Conservation (phyloP, 2,797 vertebrate genomes). For the Poliocrania exsul region DNA sequence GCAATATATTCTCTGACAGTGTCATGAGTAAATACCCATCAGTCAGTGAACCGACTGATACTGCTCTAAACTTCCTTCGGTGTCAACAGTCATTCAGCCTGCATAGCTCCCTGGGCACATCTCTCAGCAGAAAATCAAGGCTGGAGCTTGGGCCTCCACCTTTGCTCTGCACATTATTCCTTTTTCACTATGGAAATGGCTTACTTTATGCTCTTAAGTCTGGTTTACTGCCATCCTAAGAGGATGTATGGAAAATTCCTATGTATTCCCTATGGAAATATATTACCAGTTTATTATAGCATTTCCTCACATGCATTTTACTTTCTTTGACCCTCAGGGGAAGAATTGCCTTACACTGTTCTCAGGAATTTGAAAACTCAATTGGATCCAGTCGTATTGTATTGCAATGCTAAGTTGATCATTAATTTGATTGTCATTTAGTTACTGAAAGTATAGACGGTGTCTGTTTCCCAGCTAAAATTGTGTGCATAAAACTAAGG, state of each 20-base stretch:
- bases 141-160: neutral
- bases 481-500: neutral
- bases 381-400: neutral
- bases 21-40: fast-evolving
- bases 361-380: constrained; percentile 39
- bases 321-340: constrained; percentile 38
- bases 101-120: neutral
- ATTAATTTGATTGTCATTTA: neutral
- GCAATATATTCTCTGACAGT: neutral
- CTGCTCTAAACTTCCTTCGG: neutral
- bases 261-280: constrained; percentile 38
- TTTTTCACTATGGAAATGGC: neutral
- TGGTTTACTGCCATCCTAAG: constrained; percentile 30
- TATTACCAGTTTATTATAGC: constrained; percentile 54
- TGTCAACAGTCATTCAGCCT: neutral
- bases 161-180: neutral
- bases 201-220: constrained; percentile 2
- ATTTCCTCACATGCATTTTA: constrained; percentile 53
- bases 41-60: fast-evolving
- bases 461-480: neutral
- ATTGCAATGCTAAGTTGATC: neutral
- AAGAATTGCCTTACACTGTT: constrained; percentile 42
- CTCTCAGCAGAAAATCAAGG: neutral
- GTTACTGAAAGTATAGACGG: constrained; percentile 10
- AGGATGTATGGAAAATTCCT: constrained; percentile 50